Evolutionary conservation across 2,113 vertebrate genomes (phyloP).

Genomic region (Coryphaenoides rupestris): DNA sequence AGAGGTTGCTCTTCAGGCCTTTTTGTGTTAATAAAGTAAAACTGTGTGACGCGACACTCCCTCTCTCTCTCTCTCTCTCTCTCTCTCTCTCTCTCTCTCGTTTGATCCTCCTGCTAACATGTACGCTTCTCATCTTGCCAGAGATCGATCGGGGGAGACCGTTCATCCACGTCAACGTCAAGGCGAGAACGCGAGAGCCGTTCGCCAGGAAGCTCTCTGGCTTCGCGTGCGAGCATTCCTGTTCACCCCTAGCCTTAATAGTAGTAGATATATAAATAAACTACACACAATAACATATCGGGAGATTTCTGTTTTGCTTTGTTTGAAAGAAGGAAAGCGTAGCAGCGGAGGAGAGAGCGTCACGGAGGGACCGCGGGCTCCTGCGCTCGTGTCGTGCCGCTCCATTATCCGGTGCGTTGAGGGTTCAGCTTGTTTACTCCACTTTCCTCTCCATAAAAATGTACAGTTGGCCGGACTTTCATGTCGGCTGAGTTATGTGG

Average conservation of each 20-base stretch:
- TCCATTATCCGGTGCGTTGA: slow-evolving; percentile 39
- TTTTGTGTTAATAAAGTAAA: slow-evolving; percentile 15
- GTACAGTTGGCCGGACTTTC: slow-evolving; percentile 51
- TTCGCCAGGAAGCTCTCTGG: slow-evolving; percentile 60
- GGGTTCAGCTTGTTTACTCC: slow-evolving; percentile 48
- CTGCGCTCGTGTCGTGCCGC: slow-evolving; percentile 12
- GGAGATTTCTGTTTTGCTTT: slow-evolving; percentile 7
- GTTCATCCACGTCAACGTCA: slow-evolving; percentile 62
- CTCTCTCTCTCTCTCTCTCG: no score
- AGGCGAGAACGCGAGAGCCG: slow-evolving; percentile 51
- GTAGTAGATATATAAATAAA: slow-evolving; percentile 45
- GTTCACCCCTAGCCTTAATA: slow-evolving; percentile 54
- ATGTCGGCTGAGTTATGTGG: slow-evolving; percentile 65
- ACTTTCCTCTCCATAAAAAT: slow-evolving; percentile 44
- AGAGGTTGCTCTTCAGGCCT: no score
- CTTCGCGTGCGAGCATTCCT: slow-evolving; percentile 51
- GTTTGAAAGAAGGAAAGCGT: slow-evolving; percentile 5
- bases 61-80: no score
- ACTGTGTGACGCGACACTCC: slow-evolving; percentile 33
- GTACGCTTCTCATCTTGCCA: slow-evolving; percentile 58
- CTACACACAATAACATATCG: slow-evolving; percentile 25
- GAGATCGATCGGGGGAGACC: slow-evolving; percentile 49
- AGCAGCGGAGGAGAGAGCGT: slow-evolving; percentile 19
- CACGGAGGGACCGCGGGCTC: slow-evolving; percentile 1
- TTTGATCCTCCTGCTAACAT: slow-evolving; percentile 56